These are phyloP conservation scores for Plumapathes pennacea DNA, from an alignment of 92 coral and sea anemone species.

Conservation along the genomic window DNA sequence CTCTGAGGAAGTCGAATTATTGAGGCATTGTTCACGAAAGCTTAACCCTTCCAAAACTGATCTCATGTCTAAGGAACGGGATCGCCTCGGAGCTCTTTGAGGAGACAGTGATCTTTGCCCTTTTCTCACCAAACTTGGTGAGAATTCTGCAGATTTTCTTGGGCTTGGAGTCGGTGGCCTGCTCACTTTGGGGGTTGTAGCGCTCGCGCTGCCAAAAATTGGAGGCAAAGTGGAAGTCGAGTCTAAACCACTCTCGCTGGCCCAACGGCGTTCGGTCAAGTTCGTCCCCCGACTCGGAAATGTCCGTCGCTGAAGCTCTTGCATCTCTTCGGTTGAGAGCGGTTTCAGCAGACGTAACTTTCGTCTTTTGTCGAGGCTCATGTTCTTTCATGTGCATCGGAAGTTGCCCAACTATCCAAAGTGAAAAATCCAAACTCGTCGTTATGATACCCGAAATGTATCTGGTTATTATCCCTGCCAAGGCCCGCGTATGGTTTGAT, in stretches of 20 bases:
- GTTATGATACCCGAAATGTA: too few relatives aligned
- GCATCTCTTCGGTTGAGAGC: too few relatives aligned
- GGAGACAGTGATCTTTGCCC: conserved; percentile 19
- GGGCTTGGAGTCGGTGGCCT: conserved; percentile 32
- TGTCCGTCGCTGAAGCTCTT: conserved; percentile 5
- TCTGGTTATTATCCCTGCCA: too few relatives aligned
- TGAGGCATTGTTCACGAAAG: conserved; percentile 8
- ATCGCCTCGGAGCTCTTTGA: conserved; percentile 5
- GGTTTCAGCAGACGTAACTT: too few relatives aligned
- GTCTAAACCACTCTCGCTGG: conserved; percentile 30
- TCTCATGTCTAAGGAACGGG: conserved; percentile 3
- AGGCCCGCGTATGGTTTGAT: too few relatives aligned
- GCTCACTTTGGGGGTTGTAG: neutral
- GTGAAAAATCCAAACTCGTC: too few relatives aligned
- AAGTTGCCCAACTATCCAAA: too few relatives aligned
- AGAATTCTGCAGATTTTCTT: neutral
- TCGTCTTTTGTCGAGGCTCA: too few relatives aligned
- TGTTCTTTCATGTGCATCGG: too few relatives aligned
- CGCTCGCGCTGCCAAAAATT: conserved; percentile 18
- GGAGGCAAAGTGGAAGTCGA: conserved; percentile 26
- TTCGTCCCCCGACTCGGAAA: neutral
- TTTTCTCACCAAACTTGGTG: conserved; percentile 14
- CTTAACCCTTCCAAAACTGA: neutral
- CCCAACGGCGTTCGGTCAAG: conserved; percentile 14
- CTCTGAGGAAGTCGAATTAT: conserved; percentile 9